These are phyloP conservation scores for Drosophila ohnishii DNA, from an alignment of 1,140 invertebrate genomes.

Conservation along the genomic window DNA sequence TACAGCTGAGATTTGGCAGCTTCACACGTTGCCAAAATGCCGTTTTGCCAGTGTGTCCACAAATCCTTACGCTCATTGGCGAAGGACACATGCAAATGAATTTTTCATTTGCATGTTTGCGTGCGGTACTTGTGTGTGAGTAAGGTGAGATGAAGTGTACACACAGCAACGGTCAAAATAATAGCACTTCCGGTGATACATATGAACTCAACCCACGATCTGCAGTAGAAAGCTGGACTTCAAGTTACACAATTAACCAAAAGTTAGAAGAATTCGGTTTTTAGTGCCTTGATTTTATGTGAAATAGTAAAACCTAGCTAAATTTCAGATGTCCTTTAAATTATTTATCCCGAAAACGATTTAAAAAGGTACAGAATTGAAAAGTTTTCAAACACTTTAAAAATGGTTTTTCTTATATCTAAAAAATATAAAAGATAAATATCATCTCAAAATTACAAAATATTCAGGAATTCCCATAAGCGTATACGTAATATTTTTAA, in stretches of 20 bases:
- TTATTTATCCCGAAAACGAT: background rate
- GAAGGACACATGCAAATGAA: slow-evolving; percentile 66
- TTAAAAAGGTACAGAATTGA: too few species aligned
- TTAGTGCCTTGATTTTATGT: too few species aligned
- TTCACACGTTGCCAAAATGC: slow-evolving; percentile 56
- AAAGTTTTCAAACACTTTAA: too few species aligned
- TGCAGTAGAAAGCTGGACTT: background rate
- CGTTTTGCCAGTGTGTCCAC: slow-evolving; percentile 53
- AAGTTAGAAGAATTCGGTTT: background rate
- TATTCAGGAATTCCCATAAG: background rate
- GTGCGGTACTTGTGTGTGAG: slow-evolving; percentile 25
- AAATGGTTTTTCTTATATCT: too few species aligned
- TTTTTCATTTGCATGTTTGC: slow-evolving; percentile 50
- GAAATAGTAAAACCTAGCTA: background rate
- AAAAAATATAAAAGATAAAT: too few species aligned
- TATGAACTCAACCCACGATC: background rate
- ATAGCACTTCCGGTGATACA: background rate
- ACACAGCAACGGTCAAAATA: slow-evolving; percentile 12
- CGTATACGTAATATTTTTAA: background rate
- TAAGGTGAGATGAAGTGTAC: slow-evolving; percentile 22
- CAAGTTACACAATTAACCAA: background rate
- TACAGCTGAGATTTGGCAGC: slow-evolving; percentile 59
- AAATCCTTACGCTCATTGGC: slow-evolving; percentile 59
- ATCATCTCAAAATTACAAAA: background rate
- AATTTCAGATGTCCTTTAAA: background rate